phyloP scores from a whole-genome alignment of 1,140 invertebrate genomes.

The Brachionus plicatilis region DNA sequence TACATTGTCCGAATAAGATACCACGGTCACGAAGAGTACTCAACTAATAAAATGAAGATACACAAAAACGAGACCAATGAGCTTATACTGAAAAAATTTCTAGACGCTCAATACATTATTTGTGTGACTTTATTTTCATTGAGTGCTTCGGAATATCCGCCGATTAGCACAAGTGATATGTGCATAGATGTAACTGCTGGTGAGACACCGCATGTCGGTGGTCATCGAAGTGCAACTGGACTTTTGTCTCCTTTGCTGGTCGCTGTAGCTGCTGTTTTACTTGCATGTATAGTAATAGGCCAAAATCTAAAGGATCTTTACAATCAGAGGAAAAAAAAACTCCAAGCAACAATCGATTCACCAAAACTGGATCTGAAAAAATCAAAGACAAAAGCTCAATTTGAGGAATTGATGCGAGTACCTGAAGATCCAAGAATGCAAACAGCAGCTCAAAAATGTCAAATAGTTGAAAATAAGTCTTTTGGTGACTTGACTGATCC shows the following conservation, averaged over 20 bases:
- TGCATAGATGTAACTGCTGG: constrained; percentile 26
- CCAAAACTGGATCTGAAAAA: not conserved
- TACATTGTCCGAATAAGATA: constrained; percentile 11
- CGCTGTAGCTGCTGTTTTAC: not conserved
- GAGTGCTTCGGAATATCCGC: not conserved
- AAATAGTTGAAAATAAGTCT: constrained; percentile 34
- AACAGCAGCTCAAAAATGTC: constrained; percentile 14
- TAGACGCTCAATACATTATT: constrained; percentile 22
- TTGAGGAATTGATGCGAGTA: not conserved
- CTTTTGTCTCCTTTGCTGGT: constrained; percentile 19
- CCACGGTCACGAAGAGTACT: constrained; percentile 11
- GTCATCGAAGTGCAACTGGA: constrained; percentile 19
- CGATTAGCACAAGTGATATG: constrained; percentile 35
- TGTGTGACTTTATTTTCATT: constrained; percentile 23
- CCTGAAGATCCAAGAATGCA: constrained; percentile 9
- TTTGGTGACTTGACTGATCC: not conserved
- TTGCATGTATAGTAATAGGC: not conserved
- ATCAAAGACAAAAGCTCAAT: constrained; percentile 9
- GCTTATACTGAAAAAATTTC: constrained; percentile 7
- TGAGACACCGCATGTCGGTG: not conserved
- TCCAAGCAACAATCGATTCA: not conserved
- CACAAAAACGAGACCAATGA: constrained; percentile 8
- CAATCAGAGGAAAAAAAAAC: not conserved
- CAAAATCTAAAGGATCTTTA: not conserved
- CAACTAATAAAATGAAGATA: constrained; percentile 17